Conservation (phyloP, 2,113 vertebrate species). For the Aegithalos caudatus region DNA sequence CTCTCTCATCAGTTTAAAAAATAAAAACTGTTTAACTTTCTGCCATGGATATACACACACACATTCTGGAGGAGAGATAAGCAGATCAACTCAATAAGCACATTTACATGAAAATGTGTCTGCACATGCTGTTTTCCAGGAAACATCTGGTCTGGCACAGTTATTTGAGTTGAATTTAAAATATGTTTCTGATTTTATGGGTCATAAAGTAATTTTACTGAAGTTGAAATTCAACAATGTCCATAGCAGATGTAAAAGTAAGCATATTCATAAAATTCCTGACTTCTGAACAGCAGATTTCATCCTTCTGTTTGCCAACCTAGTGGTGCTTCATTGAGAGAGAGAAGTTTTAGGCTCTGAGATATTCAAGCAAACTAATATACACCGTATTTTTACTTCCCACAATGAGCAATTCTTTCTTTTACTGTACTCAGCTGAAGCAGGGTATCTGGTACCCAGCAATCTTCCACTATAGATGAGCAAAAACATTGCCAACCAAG, state of each 20-base stretch:
- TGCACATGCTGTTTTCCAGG: neutral
- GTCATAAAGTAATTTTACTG: neutral
- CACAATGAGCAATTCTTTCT: neutral
- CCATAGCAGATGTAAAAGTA: neutral
- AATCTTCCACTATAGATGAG: neutral
- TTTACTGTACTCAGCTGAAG: neutral
- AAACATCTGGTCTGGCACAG: neutral
- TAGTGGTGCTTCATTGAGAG: neutral
- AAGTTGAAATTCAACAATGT: neutral
- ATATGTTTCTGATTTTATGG: neutral
- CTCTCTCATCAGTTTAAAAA: neutral
- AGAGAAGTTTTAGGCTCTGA: neutral
- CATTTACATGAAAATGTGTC: neutral
- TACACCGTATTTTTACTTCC: neutral
- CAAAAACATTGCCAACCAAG: accelerated
- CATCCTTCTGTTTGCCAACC: neutral
- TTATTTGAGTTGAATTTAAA: neutral
- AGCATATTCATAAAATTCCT: neutral
- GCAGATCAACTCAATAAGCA: neutral
- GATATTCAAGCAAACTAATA: neutral
- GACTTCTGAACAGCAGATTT: neutral
- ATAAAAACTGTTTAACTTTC: neutral
- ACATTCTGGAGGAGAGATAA: neutral
- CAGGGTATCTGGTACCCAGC: neutral
- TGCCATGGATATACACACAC: neutral